Base-by-base conservation (phyloP, 2,113 vertebrate species). In the Xiphophorus maculatus region DNA sequence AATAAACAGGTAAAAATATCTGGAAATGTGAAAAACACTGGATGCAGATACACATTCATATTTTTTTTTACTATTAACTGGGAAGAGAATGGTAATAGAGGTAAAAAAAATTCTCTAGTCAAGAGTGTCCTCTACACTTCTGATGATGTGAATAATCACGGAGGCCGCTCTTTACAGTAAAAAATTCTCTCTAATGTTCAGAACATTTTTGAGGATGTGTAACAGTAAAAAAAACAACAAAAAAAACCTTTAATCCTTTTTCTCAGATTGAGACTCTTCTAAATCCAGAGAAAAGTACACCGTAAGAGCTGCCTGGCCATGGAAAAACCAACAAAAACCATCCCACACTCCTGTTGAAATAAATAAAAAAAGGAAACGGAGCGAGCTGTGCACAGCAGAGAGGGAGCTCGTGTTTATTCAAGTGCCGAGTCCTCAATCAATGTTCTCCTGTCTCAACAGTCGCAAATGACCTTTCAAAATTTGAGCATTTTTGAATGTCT, bases 401-500 rank as follows among this genome's bases (percentile, higher is more conserved):
- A 27, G 8, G 51, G 66, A 66, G 37, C 71, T 73, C 60, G 66
- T 79, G 3, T 70, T 66, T 35, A 25, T 22, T 29, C 67, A 65
- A 58, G 69, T 71, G 67, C 76, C 14, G 30, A 76, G 64, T 58
- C 66, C 12, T 27, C 75, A 82, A 71, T 80, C 76, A 65, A 54
- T 58, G 27, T 73, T 29, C 51, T 68, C 60, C 30, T 76, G 25
- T 77, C 33, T 71, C 51, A 35, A 32, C 58, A 6, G 11, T 40
- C 68, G 63, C 29, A 81, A 82, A 82, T 62, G 1, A 37, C 63
- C 86, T 87, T 88, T 82, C 81, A 83, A 28, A 58, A 74, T 77
- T 60, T 66, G 62, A 85, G 61, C 54, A 48, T 67, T 73, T 81
- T 81, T 83, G 58, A 88, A 90, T 81, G 82, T 87, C 74, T 89